A percentile compares a stretch with the other conserved stretches of the same genome.
These are phyloP conservation scores for Xiphophorus hellerii DNA, from an alignment of 2,113 vertebrate genomes.

Conservation along the genomic window DNA sequence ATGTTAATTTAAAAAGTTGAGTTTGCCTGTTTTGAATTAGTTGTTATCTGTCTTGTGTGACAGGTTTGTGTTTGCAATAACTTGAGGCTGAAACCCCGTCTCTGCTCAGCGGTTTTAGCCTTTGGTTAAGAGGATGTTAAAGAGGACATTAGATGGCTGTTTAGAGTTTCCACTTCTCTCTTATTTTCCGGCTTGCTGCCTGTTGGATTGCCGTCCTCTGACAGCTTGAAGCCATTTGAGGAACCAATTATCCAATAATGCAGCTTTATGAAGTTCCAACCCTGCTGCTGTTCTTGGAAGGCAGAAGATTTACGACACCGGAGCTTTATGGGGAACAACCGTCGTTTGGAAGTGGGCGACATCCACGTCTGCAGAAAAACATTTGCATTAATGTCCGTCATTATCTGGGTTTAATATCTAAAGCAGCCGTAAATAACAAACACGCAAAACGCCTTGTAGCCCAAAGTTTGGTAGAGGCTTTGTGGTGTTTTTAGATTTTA, in stretches of 20 bases:
- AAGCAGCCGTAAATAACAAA: not conserved
- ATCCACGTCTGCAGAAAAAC: conserved; percentile 46
- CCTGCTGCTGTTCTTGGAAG: conserved; percentile 73
- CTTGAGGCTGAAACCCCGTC: conserved; percentile 50
- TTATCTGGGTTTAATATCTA: not conserved
- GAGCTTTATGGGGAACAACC: conserved; percentile 52
- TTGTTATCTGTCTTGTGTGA: conserved; percentile 52
- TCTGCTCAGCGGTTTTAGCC: conserved; percentile 50
- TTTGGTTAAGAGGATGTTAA: conserved; percentile 61
- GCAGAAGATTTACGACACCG: conserved; percentile 64
- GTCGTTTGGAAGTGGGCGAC: conserved; percentile 47
- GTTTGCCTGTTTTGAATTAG: conserved; percentile 8
- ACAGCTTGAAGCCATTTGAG: conserved; percentile 79
- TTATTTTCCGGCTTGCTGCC: conserved; percentile 68
- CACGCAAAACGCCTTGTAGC: too few species aligned
- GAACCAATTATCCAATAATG: conserved; percentile 81
- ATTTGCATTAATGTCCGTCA: conserved; percentile 33
- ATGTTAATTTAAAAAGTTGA: conserved; percentile 38
- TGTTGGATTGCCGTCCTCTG: conserved; percentile 72
- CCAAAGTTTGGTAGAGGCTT: not conserved
- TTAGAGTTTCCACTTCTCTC: conserved; percentile 50
- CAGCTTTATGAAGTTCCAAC: conserved; percentile 76
- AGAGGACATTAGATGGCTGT: conserved; percentile 60
- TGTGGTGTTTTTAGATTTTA: too few species aligned
- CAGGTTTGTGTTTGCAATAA: conserved; percentile 57